Percentiles rank a stretch among this genome's conserved stretches.
Evolutionary conservation across 2,888 invertebrate species (phyloP).

Genomic region (Cephus sareptanus): DNA sequence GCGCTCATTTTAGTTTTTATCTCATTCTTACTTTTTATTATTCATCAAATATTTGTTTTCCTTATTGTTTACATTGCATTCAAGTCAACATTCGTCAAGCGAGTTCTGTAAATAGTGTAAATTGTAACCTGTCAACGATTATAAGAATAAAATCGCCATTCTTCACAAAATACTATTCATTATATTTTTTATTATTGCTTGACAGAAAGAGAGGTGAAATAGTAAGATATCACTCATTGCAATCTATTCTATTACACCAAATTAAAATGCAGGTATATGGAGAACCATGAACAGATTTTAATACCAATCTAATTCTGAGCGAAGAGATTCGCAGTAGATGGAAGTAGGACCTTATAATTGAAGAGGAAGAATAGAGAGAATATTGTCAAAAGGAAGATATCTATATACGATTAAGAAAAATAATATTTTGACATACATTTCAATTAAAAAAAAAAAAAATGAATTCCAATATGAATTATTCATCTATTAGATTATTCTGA

Average conservation of each 20-base stretch:
- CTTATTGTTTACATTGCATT: background rate
- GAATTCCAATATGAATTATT: background rate
- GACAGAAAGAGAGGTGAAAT: too few relatives aligned
- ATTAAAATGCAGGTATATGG: background rate
- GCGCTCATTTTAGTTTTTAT: background rate
- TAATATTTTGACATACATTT: constrained; percentile 18
- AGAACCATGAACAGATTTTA: background rate
- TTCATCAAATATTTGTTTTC: background rate
- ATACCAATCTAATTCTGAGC: constrained; percentile 11
- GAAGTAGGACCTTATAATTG: constrained; percentile 53
- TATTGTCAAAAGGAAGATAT: constrained; percentile 40
- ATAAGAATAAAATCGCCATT: background rate
- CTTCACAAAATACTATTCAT: background rate
- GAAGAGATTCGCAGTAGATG: constrained; percentile 39
- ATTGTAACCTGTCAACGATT: background rate
- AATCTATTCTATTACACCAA: background rate
- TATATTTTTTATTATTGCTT: background rate
- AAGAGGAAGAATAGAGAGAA: constrained; percentile 52
- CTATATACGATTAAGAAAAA: constrained; percentile 41
- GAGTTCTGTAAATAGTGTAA: background rate
- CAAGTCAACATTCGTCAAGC: background rate
- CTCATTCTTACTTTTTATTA: background rate
- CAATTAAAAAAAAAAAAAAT: background rate
- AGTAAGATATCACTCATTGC: background rate
- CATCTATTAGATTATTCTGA: constrained; percentile 8